Evolutionary conservation across 53 echinoderm and acorn worm species (phyloP).

Genomic region (Arbacia lixula): DNA sequence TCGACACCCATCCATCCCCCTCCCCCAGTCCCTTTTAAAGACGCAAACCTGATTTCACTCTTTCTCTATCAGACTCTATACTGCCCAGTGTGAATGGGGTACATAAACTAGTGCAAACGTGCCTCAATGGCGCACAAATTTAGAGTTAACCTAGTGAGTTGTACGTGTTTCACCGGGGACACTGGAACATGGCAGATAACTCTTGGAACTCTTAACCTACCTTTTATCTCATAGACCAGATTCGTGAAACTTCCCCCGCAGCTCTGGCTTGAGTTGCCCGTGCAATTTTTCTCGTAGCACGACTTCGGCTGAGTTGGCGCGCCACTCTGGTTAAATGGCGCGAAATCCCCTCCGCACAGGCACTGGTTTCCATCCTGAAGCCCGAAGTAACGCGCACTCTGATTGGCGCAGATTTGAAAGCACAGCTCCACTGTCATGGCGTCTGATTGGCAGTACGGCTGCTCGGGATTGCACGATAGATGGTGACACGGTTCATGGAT

Average conservation of each 20-base stretch:
- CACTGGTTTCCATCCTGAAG: conserved; percentile 74
- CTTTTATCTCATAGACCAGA: conserved; percentile 64
- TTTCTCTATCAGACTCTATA: too few relatives aligned
- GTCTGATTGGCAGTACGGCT: conserved; percentile 64
- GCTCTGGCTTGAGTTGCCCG: conserved; percentile 53
- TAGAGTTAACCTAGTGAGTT: too few relatives aligned
- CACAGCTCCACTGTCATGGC: conserved; percentile 67
- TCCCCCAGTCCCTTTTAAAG: too few relatives aligned
- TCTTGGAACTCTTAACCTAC: conserved; percentile 38
- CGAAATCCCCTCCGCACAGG: conserved; percentile 71
- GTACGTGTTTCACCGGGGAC: too few relatives aligned
- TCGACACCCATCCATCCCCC: too few relatives aligned
- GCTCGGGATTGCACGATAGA: neutral
- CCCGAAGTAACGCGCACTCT: conserved; percentile 67
- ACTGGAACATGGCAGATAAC: too few relatives aligned
- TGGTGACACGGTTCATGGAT: conserved; percentile 3
- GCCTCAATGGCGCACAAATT: too few relatives aligned
- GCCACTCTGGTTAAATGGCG: conserved; percentile 29
- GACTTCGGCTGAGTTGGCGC: neutral
- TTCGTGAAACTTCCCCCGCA: conserved; percentile 55
- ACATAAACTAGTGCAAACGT: too few relatives aligned
- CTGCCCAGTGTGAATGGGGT: too few relatives aligned
- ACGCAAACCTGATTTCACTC: too few relatives aligned
- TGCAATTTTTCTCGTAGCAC: conserved; percentile 12
- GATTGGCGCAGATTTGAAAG: conserved; percentile 53